A percentile compares a stretch with the other conserved stretches of the same genome.
Evolutionary conservation across 2,888 invertebrate genomes (phyloP).

Genomic region (Tyria jacobaeae): DNA sequence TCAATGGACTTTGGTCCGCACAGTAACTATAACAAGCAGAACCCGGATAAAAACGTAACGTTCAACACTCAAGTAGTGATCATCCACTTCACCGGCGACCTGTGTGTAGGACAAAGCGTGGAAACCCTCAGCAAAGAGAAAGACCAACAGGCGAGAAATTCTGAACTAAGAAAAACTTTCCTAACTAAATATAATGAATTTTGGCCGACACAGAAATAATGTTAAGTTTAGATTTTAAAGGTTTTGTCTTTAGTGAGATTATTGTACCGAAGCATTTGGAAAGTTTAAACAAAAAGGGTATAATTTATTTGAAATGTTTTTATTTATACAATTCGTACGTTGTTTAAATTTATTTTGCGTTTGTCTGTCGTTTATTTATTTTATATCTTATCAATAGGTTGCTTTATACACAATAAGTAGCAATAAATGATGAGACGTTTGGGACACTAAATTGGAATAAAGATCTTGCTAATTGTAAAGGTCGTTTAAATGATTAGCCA

Average conservation of each 20-base stretch:
- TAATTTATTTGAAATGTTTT: slow-evolving; percentile 52
- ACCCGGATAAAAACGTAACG: slow-evolving; percentile 78
- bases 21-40: slow-evolving; percentile 69
- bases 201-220: slow-evolving; percentile 80
- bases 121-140: slow-evolving; percentile 88
- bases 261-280: slow-evolving; percentile 40
- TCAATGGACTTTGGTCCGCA: slow-evolving; percentile 72
- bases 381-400: slow-evolving; percentile 26
- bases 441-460: slow-evolving; percentile 58
- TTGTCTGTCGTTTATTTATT: slow-evolving; percentile 53
- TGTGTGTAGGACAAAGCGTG: slow-evolving; percentile 83
- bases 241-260: slow-evolving; percentile 54
- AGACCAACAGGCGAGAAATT: slow-evolving; percentile 88
- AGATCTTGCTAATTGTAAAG: slow-evolving; percentile 36
- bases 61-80: slow-evolving; percentile 87
- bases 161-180: slow-evolving; percentile 87
- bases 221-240: slow-evolving; percentile 55
- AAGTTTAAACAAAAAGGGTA: slow-evolving; percentile 44
- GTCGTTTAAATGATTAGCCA: slow-evolving; percentile 32
- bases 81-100: slow-evolving; percentile 88
- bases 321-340: slow-evolving; percentile 20
- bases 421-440: slow-evolving; percentile 43
- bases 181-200: slow-evolving; percentile 81
- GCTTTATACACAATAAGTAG: slow-evolving; percentile 25
- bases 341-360: slow-evolving; percentile 59